Percentiles rank a stretch among this genome's conserved stretches.
phyloP scores from a whole-genome alignment of 1,140 invertebrate species.

The Drosophila willistoni region DNA sequence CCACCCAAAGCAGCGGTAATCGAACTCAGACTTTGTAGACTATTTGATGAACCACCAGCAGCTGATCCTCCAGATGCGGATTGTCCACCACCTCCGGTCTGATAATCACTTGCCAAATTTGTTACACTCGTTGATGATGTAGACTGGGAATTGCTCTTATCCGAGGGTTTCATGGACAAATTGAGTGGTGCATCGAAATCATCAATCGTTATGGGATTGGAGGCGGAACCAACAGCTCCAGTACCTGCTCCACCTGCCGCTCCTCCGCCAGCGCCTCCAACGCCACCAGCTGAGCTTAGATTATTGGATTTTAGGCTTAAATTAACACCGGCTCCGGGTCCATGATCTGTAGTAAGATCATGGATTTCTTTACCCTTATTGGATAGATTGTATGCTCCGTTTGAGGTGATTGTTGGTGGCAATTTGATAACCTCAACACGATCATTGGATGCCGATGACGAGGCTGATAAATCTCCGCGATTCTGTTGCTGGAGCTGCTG shows the following conservation, averaged over 20 bases:
- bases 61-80: slow-evolving; percentile 51
- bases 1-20: slow-evolving; percentile 49
- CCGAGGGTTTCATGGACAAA: slow-evolving; percentile 90
- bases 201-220: slow-evolving; percentile 83
- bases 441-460: slow-evolving; percentile 82
- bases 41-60: slow-evolving; percentile 1
- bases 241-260: background rate
- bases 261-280: background rate
- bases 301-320: slow-evolving; percentile 68
- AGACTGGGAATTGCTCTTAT: slow-evolving; percentile 65
- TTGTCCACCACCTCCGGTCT: slow-evolving; percentile 38
- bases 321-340: slow-evolving; percentile 70
- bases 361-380: slow-evolving; percentile 78
- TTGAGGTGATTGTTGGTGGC: slow-evolving; percentile 84
- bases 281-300: slow-evolving; percentile 52
- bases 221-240: slow-evolving; percentile 74
- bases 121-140: slow-evolving; percentile 33
- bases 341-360: slow-evolving; percentile 66
- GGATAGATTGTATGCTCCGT: slow-evolving; percentile 81
- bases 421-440: slow-evolving; percentile 91
- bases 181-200: slow-evolving; percentile 91
- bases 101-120: slow-evolving; percentile 54
- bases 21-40: slow-evolving; percentile 7
- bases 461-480: background rate
- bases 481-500: slow-evolving; percentile 30